A percentile compares a stretch with the other conserved stretches of the same genome.
Conservation (phyloP, 2,888 invertebrate species). For the Caenorhabditis sp. region DNA sequence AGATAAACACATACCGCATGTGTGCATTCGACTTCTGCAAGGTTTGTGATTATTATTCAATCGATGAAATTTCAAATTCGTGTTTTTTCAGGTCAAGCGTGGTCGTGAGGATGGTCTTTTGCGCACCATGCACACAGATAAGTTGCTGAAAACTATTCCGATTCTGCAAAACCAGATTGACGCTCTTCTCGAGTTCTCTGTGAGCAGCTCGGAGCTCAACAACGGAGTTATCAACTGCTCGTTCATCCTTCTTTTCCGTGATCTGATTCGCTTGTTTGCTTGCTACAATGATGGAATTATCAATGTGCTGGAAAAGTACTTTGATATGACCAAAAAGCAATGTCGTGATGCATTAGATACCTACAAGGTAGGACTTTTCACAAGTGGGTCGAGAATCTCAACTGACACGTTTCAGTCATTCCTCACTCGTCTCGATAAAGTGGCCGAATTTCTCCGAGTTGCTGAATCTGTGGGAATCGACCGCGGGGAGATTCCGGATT, state of each 20-base stretch:
- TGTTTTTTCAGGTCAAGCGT: constrained; percentile 87
- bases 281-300: constrained; percentile 94
- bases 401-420: constrained; percentile 71
- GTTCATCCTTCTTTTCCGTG: constrained; percentile 98
- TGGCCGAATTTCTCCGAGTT: constrained; percentile 95
- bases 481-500: constrained; percentile 97
- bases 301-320: constrained; percentile 91
- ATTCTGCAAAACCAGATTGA: constrained; percentile 96
- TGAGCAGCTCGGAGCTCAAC: constrained; percentile 93
- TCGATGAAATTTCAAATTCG: background rate
- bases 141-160: constrained; percentile 96
- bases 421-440: constrained; percentile 93
- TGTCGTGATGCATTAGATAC: constrained; percentile 97
- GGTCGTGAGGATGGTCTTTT: constrained; percentile 99
- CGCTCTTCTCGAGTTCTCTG: constrained; percentile 92
- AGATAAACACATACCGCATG: constrained; percentile 97
- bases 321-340: constrained; percentile 99
- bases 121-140: constrained; percentile 97
- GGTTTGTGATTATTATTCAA: constrained; percentile 85
- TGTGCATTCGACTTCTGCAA: constrained; percentile 99
- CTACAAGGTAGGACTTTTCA: constrained; percentile 87
- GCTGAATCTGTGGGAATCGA: constrained; percentile 95
- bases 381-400: background rate
- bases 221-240: constrained; percentile 99
- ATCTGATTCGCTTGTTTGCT: constrained; percentile 98